phyloP scores from a whole-genome alignment of 92 coral and sea anemone species.

The Virgularia gustaviana region DNA sequence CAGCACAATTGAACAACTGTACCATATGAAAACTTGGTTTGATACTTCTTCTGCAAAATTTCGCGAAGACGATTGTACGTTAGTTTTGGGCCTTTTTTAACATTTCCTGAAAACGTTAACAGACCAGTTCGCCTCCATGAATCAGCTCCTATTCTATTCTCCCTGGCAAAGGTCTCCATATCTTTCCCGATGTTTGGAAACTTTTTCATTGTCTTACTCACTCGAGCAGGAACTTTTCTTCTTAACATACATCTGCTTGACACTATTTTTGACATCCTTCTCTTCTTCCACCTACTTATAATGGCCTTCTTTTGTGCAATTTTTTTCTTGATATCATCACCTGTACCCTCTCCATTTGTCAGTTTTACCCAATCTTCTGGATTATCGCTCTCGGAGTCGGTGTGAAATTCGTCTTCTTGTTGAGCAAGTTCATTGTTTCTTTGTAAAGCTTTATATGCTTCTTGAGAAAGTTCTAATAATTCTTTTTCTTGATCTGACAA shows the following conservation, averaged over 20 bases:
- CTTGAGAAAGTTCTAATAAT: background rate
- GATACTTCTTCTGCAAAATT: background rate
- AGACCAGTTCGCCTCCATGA: constrained; percentile 20
- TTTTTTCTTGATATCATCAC: constrained; percentile 18
- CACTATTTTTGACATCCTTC: too few species aligned
- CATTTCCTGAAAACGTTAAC: background rate
- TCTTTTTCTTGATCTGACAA: background rate
- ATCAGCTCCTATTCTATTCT: constrained; percentile 13
- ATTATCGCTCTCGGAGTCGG: constrained; percentile 46
- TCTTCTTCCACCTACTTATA: background rate
- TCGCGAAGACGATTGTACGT: background rate
- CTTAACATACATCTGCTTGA: too few species aligned
- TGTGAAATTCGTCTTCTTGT: constrained; percentile 8
- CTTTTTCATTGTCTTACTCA: background rate
- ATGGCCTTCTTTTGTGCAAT: constrained; percentile 27
- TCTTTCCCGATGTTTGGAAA: constrained; percentile 13
- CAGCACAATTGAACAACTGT: background rate
- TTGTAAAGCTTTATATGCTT: background rate
- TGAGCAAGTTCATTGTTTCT: background rate
- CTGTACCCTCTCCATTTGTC: background rate
- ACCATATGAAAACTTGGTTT: background rate
- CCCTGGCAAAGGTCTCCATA: constrained; percentile 6
- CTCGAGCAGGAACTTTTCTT: constrained; percentile 6
- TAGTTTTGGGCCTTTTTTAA: background rate
- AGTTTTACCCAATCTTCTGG: constrained; percentile 58